Conservation (phyloP, 2,797 vertebrate genomes). For the Enteromius trimaculatus region DNA sequence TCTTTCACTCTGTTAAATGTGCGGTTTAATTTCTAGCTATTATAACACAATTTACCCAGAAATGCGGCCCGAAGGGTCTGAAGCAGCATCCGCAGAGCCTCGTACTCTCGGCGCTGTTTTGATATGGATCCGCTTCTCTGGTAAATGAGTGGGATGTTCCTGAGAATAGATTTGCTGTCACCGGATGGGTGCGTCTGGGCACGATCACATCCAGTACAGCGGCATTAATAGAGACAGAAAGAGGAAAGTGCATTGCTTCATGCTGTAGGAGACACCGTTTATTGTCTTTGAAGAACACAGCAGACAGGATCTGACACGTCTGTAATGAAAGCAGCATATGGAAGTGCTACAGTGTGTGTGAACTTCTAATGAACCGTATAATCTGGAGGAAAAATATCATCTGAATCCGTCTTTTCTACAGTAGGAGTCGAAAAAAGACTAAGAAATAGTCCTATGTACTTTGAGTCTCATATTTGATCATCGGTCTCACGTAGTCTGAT, state of each 20-base stretch:
- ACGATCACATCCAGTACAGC: not conserved
- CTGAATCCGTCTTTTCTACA: not conserved
- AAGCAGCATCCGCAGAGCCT: not conserved
- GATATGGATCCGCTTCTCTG: not conserved
- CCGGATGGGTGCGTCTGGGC: not conserved
- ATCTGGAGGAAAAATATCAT: not conserved
- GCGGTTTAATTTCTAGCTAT: not conserved
- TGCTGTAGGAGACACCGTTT: not conserved
- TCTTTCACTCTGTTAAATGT: not conserved
- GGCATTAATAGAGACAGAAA: slow-evolving; percentile 14
- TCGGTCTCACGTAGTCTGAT: not conserved
- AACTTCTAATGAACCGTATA: not conserved
- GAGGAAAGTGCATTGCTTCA: not conserved
- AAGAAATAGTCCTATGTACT: not conserved
- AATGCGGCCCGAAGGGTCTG: not conserved
- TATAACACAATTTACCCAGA: not conserved
- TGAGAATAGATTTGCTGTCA: slow-evolving; percentile 26
- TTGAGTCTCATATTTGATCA: not conserved
- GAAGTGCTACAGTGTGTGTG: slow-evolving; percentile 6
- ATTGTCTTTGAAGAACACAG: slow-evolving; percentile 18
- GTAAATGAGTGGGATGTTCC: slow-evolving; percentile 10
- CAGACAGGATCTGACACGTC: slow-evolving; percentile 1
- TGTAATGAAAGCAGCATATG: slow-evolving; percentile 7
- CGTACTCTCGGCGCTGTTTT: not conserved
- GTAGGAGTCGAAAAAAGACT: not conserved